A percentile compares a stretch with the other conserved stretches of the same genome.
phyloP scores from a whole-genome alignment of 2,113 vertebrate genomes.

The Oreochromis aureus region DNA sequence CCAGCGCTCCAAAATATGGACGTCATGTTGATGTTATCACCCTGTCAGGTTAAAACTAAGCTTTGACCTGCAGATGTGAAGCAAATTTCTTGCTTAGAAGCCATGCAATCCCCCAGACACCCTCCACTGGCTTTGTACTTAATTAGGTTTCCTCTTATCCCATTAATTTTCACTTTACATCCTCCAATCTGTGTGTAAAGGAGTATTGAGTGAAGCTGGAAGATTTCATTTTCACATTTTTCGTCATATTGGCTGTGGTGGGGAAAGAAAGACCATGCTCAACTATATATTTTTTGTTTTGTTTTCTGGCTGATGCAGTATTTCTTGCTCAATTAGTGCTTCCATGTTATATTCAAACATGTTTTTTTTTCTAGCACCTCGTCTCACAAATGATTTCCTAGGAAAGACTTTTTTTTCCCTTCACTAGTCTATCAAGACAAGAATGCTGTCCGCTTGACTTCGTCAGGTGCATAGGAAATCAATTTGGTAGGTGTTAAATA shows the following conservation, averaged over 20 bases:
- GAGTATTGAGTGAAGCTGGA: not conserved
- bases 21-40: not conserved
- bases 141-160: slow-evolving; percentile 32
- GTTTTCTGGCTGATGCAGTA: not conserved
- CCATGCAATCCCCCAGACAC: not conserved
- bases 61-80: not conserved
- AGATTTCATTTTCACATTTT: not conserved
- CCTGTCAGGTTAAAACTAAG: not conserved
- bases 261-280: not conserved
- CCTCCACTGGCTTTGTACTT: slow-evolving; percentile 9
- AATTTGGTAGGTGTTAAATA: slow-evolving; percentile 31
- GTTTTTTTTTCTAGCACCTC: not conserved
- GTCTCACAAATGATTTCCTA: not conserved
- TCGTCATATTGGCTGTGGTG: not conserved
- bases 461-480: slow-evolving; percentile 13
- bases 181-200: not conserved
- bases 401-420: not conserved
- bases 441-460: not conserved
- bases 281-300: not conserved
- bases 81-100: slow-evolving; percentile 8
- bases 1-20: not conserved
- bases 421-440: not conserved
- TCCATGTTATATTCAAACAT: not conserved
- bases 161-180: slow-evolving; percentile 12
- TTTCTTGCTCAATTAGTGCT: not conserved